Evolutionary conservation across 2,113 vertebrate species (phyloP), one percentile per base, ranked within the genome.

Genomic region (Haplotaxodon microlepis): DNA sequence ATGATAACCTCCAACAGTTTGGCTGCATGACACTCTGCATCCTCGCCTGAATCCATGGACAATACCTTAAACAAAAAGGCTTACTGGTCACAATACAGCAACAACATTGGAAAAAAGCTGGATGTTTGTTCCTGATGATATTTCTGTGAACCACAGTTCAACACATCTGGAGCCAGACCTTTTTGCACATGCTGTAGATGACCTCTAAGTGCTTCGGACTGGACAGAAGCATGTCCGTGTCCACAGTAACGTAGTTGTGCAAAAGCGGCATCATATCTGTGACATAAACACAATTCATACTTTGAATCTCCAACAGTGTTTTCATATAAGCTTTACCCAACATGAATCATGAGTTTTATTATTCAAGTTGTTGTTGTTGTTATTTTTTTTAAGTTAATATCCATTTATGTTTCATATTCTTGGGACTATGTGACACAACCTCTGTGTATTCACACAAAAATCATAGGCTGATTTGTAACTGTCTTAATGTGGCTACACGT

Each of bases 211-310:
- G 97, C 85, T 98, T 99, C 31, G 99, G 97, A 88, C 97, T 98
- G 79, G 98, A 97, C 16, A 99, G 92, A 53, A 99, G 97, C 91
- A 97, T 97, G 92, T 98, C 96, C 3, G 99, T 99, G 85, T 99
- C 99, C 89, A 99, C 97, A 2, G 98, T 99, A 90, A 99, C 97
- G n/a, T 99, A 99, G 95, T 99, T 99, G 95, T 99, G 98, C 93
- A 99, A 93, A 34, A 99, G 98, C 89, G 99, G 99, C 99, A 99
- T 99, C 99, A 99, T 99, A 94, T 99, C 99, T 99, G 96, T 40
- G 86, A 90, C 45, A 86, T 7, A 90, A 81, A 56, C 38, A 84
- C 11, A 87, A 24, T 50, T 34, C 11, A n/a, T 45, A 1, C 10
- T 47, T 34, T 69, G 19, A 14, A 24, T 24, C 36, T 29, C 4